Evolutionary conservation across 2,113 vertebrate genomes (phyloP), one percentile per base, ranked within the genome.

Genomic region (Pterocles orientalis): DNA sequence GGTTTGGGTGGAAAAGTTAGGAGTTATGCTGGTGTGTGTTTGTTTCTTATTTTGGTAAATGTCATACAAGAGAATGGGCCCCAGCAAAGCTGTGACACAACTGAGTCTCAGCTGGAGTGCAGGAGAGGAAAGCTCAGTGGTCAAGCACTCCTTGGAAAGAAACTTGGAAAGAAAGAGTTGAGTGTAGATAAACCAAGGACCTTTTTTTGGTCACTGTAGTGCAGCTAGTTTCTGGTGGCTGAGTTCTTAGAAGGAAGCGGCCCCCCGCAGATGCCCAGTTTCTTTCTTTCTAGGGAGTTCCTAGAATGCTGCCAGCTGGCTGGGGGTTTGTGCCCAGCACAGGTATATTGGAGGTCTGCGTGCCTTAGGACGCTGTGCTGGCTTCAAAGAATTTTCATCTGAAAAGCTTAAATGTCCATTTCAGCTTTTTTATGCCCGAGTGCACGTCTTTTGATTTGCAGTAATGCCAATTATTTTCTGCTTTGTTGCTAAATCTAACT

Each of bases 351-450:
- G 53, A 78, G 56, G 18, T 19, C 47, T 73, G 34, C 3, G 1
- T 7, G 4, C 26, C 36, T 58, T 13, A 24, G 70, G 71, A 54
- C 85, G 56, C 66, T 81, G 8, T 70, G 11, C 23, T 82, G 43
- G 20, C 62, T 86, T 14, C 64, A 26, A 81, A 56, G 51, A 70
- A 33, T 72, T 60, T 62, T 57, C 86, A 69, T 31, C 36, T 65
- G 36, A 69, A 76, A 79, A 86, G 23, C 43, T 81, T 24, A 28
- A 28, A 1, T 31, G 16, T 65, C 33, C 7, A 3, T 79, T 86
- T 64, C 1, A 3, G 14, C 23, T 21, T 50, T 66, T 75, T 41
- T 6, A 69, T 88, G 34, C 31, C 41, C 0, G 0, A 66, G 20
- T 12, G 1, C 73, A 36, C 10, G 31, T 39, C 3, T 5, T 72